Conservation (phyloP, 2,113 vertebrate genomes). For the Tragelaphus strepsiceros region DNA sequence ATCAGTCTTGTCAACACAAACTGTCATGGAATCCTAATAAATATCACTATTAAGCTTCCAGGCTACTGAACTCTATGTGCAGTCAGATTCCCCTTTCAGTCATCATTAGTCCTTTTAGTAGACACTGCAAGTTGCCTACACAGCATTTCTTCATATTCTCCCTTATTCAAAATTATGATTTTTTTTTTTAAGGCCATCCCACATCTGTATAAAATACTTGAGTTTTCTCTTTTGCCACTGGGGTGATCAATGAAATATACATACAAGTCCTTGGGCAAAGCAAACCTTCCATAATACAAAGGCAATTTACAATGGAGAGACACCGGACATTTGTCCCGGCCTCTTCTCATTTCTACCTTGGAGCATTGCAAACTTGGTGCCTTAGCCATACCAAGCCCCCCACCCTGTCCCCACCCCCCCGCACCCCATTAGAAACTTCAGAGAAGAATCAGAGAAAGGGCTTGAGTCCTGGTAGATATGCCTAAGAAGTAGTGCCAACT, state of each 20-base stretch:
- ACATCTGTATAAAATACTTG: neutral
- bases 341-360: neutral
- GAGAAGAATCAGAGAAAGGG: neutral
- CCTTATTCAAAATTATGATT: neutral
- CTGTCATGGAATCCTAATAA: neutral
- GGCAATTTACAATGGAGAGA: neutral
- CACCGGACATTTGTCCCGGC: neutral
- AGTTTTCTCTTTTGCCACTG: neutral
- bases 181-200: neutral
- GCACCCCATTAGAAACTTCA: neutral
- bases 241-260: neutral
- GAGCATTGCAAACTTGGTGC: neutral
- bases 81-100: neutral
- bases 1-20: neutral
- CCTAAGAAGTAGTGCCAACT: neutral
- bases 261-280: neutral
- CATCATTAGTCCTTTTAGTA: neutral
- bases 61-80: neutral
- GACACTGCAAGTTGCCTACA: neutral
- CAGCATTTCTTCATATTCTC: neutral
- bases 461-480: neutral
- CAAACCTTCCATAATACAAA: neutral
- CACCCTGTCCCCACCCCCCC: accelerated
- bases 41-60: neutral
- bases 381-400: too few species aligned